phyloP scores from a whole-genome alignment of 2,113 vertebrate genomes.

The Physeter macrocephalus region DNA sequence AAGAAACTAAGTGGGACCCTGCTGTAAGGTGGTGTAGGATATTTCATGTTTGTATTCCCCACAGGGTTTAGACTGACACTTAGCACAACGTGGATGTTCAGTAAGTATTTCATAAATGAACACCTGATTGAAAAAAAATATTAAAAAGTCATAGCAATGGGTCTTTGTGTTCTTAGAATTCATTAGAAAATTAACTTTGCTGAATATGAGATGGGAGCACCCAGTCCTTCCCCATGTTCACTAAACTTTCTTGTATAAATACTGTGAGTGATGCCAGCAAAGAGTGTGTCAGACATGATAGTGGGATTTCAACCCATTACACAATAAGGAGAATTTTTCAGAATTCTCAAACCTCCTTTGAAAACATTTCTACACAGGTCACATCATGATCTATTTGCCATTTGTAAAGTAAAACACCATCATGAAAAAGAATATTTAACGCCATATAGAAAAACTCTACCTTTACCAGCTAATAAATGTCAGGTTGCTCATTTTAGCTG shows the following conservation, averaged over 20 bases:
- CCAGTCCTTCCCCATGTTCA: background rate
- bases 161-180: background rate
- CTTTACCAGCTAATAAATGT: slow-evolving; percentile 42
- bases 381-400: slow-evolving; percentile 21
- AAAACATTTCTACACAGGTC: slow-evolving; percentile 41
- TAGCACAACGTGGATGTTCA: background rate
- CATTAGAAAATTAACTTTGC: background rate
- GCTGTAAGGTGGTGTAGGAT: background rate
- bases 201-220: background rate
- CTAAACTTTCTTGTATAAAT: slow-evolving; percentile 22
- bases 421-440: slow-evolving; percentile 57
- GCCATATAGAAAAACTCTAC: slow-evolving; percentile 31
- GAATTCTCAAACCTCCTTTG: slow-evolving; percentile 6
- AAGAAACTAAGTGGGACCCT: background rate
- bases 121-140: background rate
- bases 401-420: slow-evolving; percentile 58
- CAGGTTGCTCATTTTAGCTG: slow-evolving; percentile 30
- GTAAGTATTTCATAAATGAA: slow-evolving; percentile 32
- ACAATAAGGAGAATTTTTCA: background rate
- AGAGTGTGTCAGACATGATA: background rate
- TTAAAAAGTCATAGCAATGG: background rate
- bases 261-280: background rate
- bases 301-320: slow-evolving; percentile 4
- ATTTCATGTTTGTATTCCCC: background rate
- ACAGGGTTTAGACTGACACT: background rate